Base-by-base conservation (phyloP, 2,113 vertebrate genomes). In the Oncorhynchus kisutch region DNA sequence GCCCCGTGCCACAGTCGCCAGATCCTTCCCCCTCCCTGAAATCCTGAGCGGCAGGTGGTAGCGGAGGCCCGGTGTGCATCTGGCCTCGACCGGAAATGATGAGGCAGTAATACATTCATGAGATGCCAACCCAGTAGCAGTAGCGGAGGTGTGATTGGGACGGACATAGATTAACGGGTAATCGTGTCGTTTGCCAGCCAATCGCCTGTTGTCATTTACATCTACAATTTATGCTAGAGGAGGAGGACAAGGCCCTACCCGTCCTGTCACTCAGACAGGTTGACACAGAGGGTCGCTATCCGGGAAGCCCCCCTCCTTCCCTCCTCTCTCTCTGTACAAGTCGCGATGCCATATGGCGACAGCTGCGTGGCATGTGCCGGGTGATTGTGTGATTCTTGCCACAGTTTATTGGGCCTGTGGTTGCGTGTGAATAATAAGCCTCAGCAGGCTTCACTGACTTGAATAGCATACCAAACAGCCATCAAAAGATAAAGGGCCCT, bases 1-100 rank as follows among this genome's bases (percentile, higher is more conserved):
- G 27, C 70, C 66, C 70, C 4, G 16, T 57, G 7, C 20, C 51
- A 13, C 72, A 49, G 51, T 18, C 73, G 39, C 29, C 70, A 64
- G 84, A 66, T 60, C 82, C 54, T 54, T 77, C 62, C 45, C 82
- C 69, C 78, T 79, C 78, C 27, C 78, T 79, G 84, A 81, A 81
- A 83, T 78, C 57, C 77, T 82, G 76, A 73, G 54, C 83, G 87
- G 91, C 89, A 90, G 86, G 91, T 94, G 94, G 94, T 92, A 88
- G 70, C 76, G 71, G 70, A 79, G 51, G 51, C 87, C 90, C 84
- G n/a, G 82, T 71, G 82, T 78, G 92, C 93, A 92, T 92, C 92
- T 92, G 92, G 89, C 88, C 81, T 31, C 1, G 74, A 75, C 75
- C 91, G 84, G 78, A 86, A 83, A 67, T 64, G 76, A 82, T 73